phyloP scores from a whole-genome alignment of 2,888 invertebrate species.

The Ctena decussata region DNA sequence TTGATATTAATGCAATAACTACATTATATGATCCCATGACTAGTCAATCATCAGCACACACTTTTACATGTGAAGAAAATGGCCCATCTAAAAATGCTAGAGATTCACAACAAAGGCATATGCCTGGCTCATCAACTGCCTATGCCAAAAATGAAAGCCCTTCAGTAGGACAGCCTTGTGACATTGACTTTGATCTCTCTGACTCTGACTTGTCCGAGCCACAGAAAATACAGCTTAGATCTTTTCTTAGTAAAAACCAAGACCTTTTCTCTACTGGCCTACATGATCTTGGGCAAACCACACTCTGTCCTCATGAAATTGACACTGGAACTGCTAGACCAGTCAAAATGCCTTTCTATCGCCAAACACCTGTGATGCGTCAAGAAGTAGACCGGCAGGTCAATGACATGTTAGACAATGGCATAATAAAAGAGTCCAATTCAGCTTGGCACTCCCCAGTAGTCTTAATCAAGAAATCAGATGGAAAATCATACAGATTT shows the following conservation, averaged over 20 bases:
- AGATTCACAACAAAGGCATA: too few relatives aligned
- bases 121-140: too few relatives aligned
- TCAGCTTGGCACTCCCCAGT: slow-evolving; percentile 27
- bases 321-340: slow-evolving; percentile 25
- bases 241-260: slow-evolving; percentile 29
- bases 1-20: too few relatives aligned
- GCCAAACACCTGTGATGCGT: slow-evolving; percentile 11
- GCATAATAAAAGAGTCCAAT: slow-evolving; percentile 20
- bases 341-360: slow-evolving; percentile 8
- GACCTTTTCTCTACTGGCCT: slow-evolving; percentile 44
- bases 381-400: background rate
- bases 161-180: too few relatives aligned
- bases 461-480: slow-evolving; percentile 21
- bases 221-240: slow-evolving; percentile 9
- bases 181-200: too few relatives aligned
- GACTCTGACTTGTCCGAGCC: slow-evolving; percentile 12
- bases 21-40: too few relatives aligned
- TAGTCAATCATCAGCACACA: too few relatives aligned
- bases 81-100: too few relatives aligned
- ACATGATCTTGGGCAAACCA: slow-evolving; percentile 44
- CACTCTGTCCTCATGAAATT: slow-evolving; percentile 17
- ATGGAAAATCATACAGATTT: slow-evolving; percentile 18
- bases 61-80: too few relatives aligned
- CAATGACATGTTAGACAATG: slow-evolving; percentile 20
- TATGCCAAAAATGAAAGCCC: too few relatives aligned